Conservation (phyloP, 2,888 invertebrate genomes). For the Caenorhabditis sp. region DNA sequence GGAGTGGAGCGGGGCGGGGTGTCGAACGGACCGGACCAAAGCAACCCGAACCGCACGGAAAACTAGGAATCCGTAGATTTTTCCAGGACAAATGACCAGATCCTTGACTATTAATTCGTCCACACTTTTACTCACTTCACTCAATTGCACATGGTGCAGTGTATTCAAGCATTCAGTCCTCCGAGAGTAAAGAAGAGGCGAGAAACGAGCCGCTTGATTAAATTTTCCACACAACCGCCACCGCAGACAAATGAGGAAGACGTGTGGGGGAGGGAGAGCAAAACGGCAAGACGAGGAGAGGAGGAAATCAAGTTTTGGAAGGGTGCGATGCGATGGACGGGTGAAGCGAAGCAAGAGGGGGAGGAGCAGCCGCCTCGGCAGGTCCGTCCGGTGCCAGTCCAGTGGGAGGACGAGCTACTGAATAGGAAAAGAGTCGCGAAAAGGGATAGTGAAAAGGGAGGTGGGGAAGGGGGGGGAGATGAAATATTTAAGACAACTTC, state of each 20-base stretch:
- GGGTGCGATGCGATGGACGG: conserved; percentile 27
- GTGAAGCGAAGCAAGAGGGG: too few species aligned
- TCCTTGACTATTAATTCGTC: too few species aligned
- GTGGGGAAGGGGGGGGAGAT: conserved; percentile 1
- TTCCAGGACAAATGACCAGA: too few species aligned
- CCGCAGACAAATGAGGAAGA: conserved; percentile 12
- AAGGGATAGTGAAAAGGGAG: conserved; percentile 46
- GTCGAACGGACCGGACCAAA: too few species aligned
- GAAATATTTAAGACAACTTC: conserved; percentile 59
- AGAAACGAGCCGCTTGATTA: conserved; percentile 54
- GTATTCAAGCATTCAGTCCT: too few species aligned
- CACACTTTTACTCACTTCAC: too few species aligned
- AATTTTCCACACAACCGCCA: conserved; percentile 43
- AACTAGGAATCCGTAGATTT: too few species aligned
- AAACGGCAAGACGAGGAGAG: conserved; percentile 20
- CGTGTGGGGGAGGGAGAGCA: conserved; percentile 4
- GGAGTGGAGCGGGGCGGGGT: background rate
- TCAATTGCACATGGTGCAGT: too few species aligned
- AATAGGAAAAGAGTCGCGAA: background rate
- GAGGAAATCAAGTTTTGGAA: conserved; percentile 55
- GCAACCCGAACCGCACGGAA: too few species aligned
- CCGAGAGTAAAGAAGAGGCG: conserved; percentile 18
- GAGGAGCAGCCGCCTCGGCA: too few species aligned
- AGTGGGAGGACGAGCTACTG: background rate
- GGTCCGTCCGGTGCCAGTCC: too few species aligned